Conservation (phyloP, 2,113 vertebrate genomes). For the Poicephalus gulielmi region DNA sequence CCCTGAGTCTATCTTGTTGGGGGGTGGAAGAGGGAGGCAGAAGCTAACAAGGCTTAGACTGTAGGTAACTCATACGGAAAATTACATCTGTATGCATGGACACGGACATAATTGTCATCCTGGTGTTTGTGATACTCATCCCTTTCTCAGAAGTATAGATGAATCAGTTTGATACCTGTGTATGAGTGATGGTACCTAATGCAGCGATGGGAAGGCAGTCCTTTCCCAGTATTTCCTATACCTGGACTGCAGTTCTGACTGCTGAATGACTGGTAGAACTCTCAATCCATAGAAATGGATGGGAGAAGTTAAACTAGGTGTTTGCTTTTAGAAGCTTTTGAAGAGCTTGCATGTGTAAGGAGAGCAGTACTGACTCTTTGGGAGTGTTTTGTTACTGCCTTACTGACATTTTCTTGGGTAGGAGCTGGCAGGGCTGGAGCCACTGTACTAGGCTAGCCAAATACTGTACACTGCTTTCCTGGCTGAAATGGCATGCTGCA, state of each 20-base stretch:
- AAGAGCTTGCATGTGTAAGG: not conserved
- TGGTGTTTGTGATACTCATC: not conserved
- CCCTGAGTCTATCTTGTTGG: not conserved
- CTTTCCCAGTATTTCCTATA: not conserved
- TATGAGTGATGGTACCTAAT: not conserved
- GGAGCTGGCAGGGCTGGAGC: not conserved
- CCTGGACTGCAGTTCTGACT: not conserved
- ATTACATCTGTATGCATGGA: not conserved
- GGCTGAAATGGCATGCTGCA: slow-evolving; percentile 32
- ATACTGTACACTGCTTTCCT: not conserved
- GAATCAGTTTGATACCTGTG: not conserved
- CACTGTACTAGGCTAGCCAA: not conserved
- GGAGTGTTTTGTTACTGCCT: not conserved
- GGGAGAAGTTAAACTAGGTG: not conserved
- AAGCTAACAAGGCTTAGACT: not conserved
- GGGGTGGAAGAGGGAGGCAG: not conserved
- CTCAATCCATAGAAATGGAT: not conserved
- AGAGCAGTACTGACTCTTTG: accelerated
- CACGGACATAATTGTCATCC: not conserved
- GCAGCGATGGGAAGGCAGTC: not conserved
- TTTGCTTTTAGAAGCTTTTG: not conserved
- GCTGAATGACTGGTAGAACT: not conserved
- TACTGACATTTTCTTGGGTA: not conserved
- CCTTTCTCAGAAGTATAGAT: not conserved
- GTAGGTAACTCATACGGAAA: not conserved